These are phyloP conservation scores for Erebia palarica DNA, from an alignment of 2,888 invertebrate genomes.

Conservation along the genomic window DNA sequence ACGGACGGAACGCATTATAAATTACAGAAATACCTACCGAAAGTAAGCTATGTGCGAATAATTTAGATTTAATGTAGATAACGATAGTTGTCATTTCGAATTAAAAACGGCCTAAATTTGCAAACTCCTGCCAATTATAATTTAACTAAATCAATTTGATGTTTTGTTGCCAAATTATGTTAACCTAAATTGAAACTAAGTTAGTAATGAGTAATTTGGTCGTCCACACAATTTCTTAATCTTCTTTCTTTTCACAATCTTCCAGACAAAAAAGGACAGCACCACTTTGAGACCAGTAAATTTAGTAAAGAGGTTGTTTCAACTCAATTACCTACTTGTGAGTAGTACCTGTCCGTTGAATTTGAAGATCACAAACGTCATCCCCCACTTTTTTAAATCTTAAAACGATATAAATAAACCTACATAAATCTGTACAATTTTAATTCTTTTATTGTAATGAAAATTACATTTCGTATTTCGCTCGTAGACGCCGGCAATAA, in stretches of 20 bases:
- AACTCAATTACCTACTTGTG: not conserved
- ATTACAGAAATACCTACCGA: constrained; percentile 29
- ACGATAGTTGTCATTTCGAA: not conserved
- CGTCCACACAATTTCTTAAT: too few relatives aligned
- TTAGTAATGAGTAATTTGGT: not conserved
- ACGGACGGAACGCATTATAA: constrained; percentile 29
- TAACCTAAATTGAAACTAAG: not conserved
- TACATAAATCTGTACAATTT: constrained; percentile 1
- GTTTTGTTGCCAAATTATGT: not conserved
- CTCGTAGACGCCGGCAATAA: constrained; percentile 18
- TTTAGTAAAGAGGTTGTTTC: not conserved
- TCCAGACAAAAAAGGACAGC: not conserved
- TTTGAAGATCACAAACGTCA: not conserved
- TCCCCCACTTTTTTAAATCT: not conserved
- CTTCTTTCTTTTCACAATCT: not conserved
- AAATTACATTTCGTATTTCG: constrained; percentile 23
- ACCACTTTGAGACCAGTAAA: too few relatives aligned
- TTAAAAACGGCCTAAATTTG: not conserved
- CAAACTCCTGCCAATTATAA: constrained; percentile 11
- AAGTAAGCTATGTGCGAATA: constrained; percentile 28
- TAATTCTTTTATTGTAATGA: constrained; percentile 7
- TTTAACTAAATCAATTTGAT: constrained; percentile 3
- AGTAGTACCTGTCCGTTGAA: too few relatives aligned
- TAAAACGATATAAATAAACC: not conserved
- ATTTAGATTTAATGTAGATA: not conserved